Base-by-base conservation (phyloP, 1,140 invertebrate genomes). In the Agrypnia vestita region DNA sequence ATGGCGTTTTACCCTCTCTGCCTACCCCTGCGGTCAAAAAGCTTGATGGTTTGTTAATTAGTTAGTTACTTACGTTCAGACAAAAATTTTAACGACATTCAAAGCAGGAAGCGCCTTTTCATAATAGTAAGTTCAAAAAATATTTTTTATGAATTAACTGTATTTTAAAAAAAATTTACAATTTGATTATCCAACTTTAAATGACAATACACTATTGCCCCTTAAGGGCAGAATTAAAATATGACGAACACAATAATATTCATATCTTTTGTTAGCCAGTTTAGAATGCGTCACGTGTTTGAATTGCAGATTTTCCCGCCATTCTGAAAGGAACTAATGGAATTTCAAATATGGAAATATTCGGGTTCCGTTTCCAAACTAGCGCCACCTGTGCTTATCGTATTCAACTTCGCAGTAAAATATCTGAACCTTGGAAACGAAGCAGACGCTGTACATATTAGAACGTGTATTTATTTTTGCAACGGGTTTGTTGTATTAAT, bases 291-390 rank as follows among this genome's bases (percentile, higher is more conserved):
- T 67, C 62, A 67, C 62, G 35, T 67, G 62, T 67, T 67, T 67
- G 62, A 67, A 67, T 67, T 67, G 62, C 62, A 67, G 62, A 67
- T 67, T 67, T 74, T 69, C 25, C 51, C 72, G 53, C 51, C 21
- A 17, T 44, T 74, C 55, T 74, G 51, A 19, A 44, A 74, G 55
- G 35, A 53, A 59, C 72, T 74, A 74, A 74, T 74, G 51, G 55
- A 43, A 74, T 74, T 56, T 74, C 55, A 74, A 74, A 55, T 74
- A 74, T 74, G 72, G 72, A 74, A 74, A 74, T 74, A 74, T 74
- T 74, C 55, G 51, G 72, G 35, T n/a, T 59, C 51, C 51, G 72
- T 74, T 59, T 17, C 11, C 21, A 55, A 59, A 74, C 25, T 44
- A 44, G 25, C 72, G 55, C 51, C 72, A 74, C 72, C 72, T 74